Evolutionary conservation across 2,113 vertebrate species (phyloP).

Genomic region (Leptocoma aspasia): DNA sequence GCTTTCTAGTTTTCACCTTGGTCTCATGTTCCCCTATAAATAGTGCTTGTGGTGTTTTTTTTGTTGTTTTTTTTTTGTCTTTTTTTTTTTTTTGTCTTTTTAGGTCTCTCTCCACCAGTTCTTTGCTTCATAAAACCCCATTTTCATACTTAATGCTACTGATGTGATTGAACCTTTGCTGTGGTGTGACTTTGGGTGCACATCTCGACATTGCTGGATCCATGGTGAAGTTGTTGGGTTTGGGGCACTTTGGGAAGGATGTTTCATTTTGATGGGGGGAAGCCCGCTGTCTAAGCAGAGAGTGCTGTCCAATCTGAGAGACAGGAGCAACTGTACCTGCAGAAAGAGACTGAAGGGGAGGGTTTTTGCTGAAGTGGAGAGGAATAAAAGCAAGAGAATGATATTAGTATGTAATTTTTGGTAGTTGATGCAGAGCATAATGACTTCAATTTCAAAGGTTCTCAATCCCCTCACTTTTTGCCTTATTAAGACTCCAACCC

Average conservation of each 20-base stretch:
- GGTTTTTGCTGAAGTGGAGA: neutral
- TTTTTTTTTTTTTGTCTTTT: too few species aligned
- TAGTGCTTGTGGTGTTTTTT: neutral
- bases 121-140: neutral
- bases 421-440: neutral
- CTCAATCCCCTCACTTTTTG: neutral
- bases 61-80: too few species aligned
- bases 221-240: neutral
- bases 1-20: neutral
- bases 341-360: neutral
- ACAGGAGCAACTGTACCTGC: neutral
- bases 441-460: constrained; percentile 24
- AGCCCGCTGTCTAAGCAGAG: neutral
- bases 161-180: neutral
- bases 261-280: neutral
- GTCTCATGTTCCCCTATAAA: neutral
- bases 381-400: neutral
- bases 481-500: constrained; percentile 1
- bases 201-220: neutral
- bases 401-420: neutral
- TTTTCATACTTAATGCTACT: neutral
- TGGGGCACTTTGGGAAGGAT: neutral
- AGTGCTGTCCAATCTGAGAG: neutral
- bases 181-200: neutral
- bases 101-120: neutral